phyloP scores from a whole-genome alignment of 1,140 invertebrate genomes.

The Drosophila cardini region DNA sequence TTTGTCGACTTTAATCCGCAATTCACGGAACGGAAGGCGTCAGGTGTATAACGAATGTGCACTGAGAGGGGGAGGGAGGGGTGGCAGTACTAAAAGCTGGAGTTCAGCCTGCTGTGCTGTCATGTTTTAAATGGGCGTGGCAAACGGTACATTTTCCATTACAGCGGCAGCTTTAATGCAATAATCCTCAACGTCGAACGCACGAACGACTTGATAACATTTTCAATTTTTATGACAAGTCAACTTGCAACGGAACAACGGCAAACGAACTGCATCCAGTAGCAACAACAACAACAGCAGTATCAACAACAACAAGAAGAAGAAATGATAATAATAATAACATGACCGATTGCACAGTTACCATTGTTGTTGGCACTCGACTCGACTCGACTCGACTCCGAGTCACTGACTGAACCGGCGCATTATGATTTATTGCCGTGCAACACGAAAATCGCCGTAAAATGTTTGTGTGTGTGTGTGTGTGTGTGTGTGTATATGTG shows the following conservation, averaged over 20 bases:
- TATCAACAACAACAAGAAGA: conserved; percentile 29
- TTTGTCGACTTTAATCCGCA: conserved; percentile 49
- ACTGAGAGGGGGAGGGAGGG: neutral
- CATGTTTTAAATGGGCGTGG: conserved; percentile 50
- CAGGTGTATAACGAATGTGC: neutral
- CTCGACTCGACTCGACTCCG: conserved; percentile 34
- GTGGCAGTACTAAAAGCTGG: no score
- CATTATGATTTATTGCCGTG: conserved; percentile 81
- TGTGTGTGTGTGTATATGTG: neutral
- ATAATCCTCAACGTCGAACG: conserved; percentile 78
- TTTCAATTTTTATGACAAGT: conserved; percentile 84
- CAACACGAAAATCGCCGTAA: conserved; percentile 66
- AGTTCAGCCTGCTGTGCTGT: conserved; percentile 48
- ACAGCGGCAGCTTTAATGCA: conserved; percentile 66
- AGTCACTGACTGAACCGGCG: conserved; percentile 43
- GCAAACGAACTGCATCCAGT: conserved; percentile 64
- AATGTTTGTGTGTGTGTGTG: conserved; percentile 18
- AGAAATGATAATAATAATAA: conserved; percentile 65
- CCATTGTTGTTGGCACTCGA: conserved; percentile 55
- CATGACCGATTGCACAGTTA: conserved; percentile 76
- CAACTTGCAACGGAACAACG: conserved; percentile 65
- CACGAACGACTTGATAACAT: conserved; percentile 82
- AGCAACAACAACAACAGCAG: conserved; percentile 23
- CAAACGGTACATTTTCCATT: conserved; percentile 48
- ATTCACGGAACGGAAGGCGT: conserved; percentile 29